A percentile compares a stretch with the other conserved stretches of the same genome.
Conservation (phyloP, 64 coral and sea anemone species). For the Stichodactyla mertensii region DNA sequence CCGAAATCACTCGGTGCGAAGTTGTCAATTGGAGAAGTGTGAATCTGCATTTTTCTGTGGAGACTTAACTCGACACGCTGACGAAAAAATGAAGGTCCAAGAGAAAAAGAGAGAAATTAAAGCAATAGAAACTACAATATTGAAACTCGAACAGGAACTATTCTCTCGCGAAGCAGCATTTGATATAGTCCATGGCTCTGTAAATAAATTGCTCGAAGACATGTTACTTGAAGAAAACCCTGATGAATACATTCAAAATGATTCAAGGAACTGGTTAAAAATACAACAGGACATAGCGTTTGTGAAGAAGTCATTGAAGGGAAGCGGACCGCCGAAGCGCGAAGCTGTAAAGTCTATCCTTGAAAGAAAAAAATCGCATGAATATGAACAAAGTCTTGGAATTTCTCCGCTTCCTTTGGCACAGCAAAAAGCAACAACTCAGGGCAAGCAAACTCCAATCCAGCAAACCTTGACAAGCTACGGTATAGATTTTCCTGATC, state of each 20-base stretch:
- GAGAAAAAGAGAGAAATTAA: conserved; percentile 38
- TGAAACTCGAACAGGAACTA: conserved; percentile 52
- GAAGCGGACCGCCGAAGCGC: conserved; percentile 22
- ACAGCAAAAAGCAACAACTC: background rate
- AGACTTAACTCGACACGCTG: conserved; percentile 22
- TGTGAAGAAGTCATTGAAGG: conserved; percentile 47
- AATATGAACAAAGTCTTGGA: conserved; percentile 31
- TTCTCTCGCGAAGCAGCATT: conserved; percentile 36
- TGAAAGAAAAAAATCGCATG: conserved; percentile 23
- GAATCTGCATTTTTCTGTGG: conserved; percentile 51
- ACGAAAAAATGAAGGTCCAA: conserved; percentile 51
- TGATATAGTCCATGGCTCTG: conserved; percentile 34
- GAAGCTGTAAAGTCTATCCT: conserved; percentile 33
- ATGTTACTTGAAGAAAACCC: conserved; percentile 55
- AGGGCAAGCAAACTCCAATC: conserved; percentile 2
- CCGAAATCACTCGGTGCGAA: conserved; percentile 41
- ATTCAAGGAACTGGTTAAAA: conserved; percentile 47
- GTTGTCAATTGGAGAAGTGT: conserved; percentile 39
- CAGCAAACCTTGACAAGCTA: conserved; percentile 14
- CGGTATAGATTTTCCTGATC: conserved; percentile 25
- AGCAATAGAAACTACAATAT: conserved; percentile 36
- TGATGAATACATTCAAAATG: conserved; percentile 53
- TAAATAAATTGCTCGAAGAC: conserved; percentile 57
- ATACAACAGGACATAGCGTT: conserved; percentile 46
- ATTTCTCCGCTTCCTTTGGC: background rate